Conservation (phyloP, 23 tunicate genomes). For the Pegea sp. region DNA sequence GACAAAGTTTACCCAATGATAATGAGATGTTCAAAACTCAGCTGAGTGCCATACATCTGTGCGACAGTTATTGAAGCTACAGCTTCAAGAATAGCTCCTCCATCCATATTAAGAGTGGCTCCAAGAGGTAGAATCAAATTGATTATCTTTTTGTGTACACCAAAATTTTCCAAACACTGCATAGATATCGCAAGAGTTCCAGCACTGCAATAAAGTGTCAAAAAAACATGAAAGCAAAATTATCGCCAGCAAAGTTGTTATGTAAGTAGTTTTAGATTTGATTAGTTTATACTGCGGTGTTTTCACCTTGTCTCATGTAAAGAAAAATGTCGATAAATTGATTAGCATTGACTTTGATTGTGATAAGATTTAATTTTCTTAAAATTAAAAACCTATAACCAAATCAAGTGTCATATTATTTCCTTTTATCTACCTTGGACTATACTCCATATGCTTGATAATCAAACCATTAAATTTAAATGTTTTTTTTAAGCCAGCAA, state of each 20-base stretch:
- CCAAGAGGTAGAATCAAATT: slow-evolving; percentile 84
- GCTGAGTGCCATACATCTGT: slow-evolving; percentile 46
- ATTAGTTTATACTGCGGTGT: no score
- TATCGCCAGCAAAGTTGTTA: no score
- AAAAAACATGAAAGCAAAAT: no score
- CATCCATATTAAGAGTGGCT: slow-evolving; percentile 99
- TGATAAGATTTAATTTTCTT: no score
- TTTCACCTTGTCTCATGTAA: no score
- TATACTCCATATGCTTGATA: neutral
- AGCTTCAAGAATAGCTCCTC: slow-evolving; percentile 85
- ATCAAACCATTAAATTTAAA: neutral
- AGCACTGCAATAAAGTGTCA: slow-evolving; percentile 34
- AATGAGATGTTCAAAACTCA: slow-evolving; percentile 43
- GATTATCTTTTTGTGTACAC: slow-evolving; percentile 45
- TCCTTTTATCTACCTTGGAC: no score
- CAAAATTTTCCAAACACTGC: slow-evolving; percentile 74
- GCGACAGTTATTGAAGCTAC: slow-evolving; percentile 95
- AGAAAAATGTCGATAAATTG: no score
- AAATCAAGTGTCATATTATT: no score
- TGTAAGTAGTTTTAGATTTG: no score
- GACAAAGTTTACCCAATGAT: slow-evolving; percentile 36
- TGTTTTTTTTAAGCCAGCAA: neutral
- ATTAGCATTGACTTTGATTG: no score
- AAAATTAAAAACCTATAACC: no score
- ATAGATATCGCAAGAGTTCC: slow-evolving; percentile 81